These are phyloP conservation scores for Sinocyclocheilus maitianheensis DNA, from an alignment of 2,113 vertebrate genomes.

Conservation along the genomic window DNA sequence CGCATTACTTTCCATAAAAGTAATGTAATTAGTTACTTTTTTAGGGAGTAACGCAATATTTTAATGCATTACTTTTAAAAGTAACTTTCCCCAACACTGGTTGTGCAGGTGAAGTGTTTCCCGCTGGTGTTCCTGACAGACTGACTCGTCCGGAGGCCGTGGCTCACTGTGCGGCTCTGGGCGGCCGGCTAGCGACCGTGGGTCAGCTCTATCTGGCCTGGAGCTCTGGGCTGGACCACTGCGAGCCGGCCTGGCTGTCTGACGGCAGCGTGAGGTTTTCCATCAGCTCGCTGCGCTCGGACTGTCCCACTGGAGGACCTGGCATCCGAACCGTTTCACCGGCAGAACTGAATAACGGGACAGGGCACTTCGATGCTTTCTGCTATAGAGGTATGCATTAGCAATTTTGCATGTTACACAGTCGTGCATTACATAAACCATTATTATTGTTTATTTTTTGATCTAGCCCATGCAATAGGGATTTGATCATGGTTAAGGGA, in stretches of 20 bases:
- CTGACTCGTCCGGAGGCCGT: slow-evolving; percentile 80
- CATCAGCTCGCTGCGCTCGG: slow-evolving; percentile 77
- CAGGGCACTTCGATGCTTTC: slow-evolving; percentile 82
- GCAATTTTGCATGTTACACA: no score
- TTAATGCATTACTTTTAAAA: no score
- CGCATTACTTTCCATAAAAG: no score
- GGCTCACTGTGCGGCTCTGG: slow-evolving; percentile 79
- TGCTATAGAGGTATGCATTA: slow-evolving; percentile 82
- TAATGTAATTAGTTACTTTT: no score
- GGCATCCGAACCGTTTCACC: slow-evolving; percentile 82
- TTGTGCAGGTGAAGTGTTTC: slow-evolving; percentile 85
- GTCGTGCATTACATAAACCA: not conserved
- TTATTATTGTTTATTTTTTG: not conserved
- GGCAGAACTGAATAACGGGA: slow-evolving; percentile 72
- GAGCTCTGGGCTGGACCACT: slow-evolving; percentile 86
- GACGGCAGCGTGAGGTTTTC: slow-evolving; percentile 90
- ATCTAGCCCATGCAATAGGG: not conserved
- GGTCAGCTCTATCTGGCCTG: slow-evolving; percentile 92
- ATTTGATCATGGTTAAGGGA: not conserved
- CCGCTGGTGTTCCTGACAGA: slow-evolving; percentile 76
- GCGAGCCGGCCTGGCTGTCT: slow-evolving; percentile 90
- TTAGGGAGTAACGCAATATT: no score
- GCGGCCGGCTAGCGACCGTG: slow-evolving; percentile 82
- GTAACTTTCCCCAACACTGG: not conserved
- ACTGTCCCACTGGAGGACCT: slow-evolving; percentile 79